Evolutionary conservation across 2,113 vertebrate genomes (phyloP), one percentile per base, ranked within the genome.

Genomic region (Pundamilia nyererei): DNA sequence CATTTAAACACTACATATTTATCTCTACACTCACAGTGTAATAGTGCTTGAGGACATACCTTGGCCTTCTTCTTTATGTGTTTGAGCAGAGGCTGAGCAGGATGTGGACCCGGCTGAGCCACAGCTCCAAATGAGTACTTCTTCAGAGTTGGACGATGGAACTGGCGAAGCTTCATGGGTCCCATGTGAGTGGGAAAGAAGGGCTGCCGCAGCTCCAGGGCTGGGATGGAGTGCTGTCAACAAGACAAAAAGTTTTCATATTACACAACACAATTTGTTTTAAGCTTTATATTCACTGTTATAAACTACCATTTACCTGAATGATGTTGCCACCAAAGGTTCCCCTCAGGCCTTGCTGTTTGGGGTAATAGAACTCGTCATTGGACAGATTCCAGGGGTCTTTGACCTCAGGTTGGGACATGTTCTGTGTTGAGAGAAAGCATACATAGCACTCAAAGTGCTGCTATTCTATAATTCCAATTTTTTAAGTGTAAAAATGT

Each of bases 161-260:
- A 99, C 35, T 97, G 97, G 1, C 99, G 97, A 19, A 99, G 97
- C 89, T 99, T 99, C 97, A 99, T 99, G 13, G 98, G 98, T 8
- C 98, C 98, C 98, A 99, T 99, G 85, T 99, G 98, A 17, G 99
- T 99, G 77, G 98, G 99, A 83, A 99, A 99, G 96, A 99, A 99
- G 0, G 99, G 99, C 94, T 99, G 99, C 15, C 98, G 96, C 54
- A 99, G 97, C 90, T 99, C 98, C 93, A 99, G 97, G 0, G 98
- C 97, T 12, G 99, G 98, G 90, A 99, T 99, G 6, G 98, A 99
- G 91, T 99, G 99, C 99, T 99, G 90, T 65, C 54, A 4, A 84
- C 65, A 19, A 77, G 6, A 88, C n/a, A 87, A 29, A 29, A n/a
- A 0, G 45, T n/a, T 77, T 77, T 47, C 26, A n/a, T 51, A 77